Evolutionary conservation across 2,888 invertebrate species (phyloP).

Genomic region (Allolobophora icterica): DNA sequence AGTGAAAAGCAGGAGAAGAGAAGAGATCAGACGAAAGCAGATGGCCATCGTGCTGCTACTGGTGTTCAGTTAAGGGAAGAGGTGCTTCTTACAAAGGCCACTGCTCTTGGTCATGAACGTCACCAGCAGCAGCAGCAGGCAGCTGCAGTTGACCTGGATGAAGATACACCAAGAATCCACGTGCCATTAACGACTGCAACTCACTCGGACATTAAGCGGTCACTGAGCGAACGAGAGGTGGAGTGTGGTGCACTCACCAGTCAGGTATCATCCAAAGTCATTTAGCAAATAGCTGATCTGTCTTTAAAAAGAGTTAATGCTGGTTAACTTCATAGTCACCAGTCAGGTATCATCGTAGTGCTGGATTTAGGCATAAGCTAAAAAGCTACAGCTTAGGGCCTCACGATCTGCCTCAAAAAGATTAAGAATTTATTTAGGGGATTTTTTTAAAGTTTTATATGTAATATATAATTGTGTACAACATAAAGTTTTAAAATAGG

Average conservation of each 20-base stretch:
- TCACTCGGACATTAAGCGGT: background rate
- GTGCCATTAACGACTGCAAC: background rate
- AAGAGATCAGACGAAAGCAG: background rate
- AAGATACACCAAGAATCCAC: slow-evolving; percentile 33
- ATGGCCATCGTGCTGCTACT: background rate
- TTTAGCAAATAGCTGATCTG: too few relatives aligned
- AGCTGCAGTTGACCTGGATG: background rate
- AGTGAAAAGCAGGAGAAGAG: background rate
- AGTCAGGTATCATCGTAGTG: background rate
- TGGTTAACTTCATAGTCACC: background rate
- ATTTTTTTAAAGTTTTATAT: too few relatives aligned
- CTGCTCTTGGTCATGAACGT: background rate
- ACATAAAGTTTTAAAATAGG: too few relatives aligned
- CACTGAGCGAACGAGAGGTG: background rate
- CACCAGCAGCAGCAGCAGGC: background rate
- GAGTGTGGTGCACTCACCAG: background rate
- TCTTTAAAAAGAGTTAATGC: too few relatives aligned
- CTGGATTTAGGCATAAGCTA: too few relatives aligned
- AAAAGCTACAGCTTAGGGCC: too few relatives aligned
- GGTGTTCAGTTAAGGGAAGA: slow-evolving; percentile 2
- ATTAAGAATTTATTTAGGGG: too few relatives aligned
- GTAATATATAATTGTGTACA: too few relatives aligned
- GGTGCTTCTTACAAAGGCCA: background rate
- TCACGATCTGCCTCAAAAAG: too few relatives aligned
- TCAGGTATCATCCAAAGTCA: background rate